Evolutionary conservation across 2,113 vertebrate genomes (phyloP), one percentile per base, ranked within the genome.

Genomic region (Poeciliopsis turrubarensis): DNA sequence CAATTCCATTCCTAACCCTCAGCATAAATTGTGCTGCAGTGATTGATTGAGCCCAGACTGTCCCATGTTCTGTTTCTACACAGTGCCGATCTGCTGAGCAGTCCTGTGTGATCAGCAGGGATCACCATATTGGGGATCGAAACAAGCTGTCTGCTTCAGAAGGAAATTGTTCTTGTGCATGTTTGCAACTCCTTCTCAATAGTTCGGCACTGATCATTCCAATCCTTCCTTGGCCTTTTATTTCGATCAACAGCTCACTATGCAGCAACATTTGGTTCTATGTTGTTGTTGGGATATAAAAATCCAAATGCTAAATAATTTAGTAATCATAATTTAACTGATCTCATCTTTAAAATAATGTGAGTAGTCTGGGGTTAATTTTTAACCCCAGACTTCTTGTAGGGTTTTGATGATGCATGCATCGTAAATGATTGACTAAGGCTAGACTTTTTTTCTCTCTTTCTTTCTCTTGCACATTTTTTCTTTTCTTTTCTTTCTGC

Each of bases 71-170:
- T 60, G 61, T 65, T 78, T 78, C 65, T 39, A 84, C 72, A 64
- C 71, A n/a, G 22, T 61, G 30, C 62, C 41, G 73, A 83, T 87
- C 81, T 76, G 70, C 78, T 78, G 66, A 80, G 72, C 60, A 73
- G 77, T 80, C 81, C 26, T 72, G 88, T 70, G 54, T 68, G 73
- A 70, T 90, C 81, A 91, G 80, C 75, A 77, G 76, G 41, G 25
- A 64, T 41, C 77, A 41, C 57, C 73, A 74, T 54, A 83, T 72
- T 68, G 9, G 68, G 62, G 74, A 87, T 82, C 81, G 75, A 82
- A 88, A 80, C 60, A 70, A 72, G 63, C 83, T 68, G 79, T 60
- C 65, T 85, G 54, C 32, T 34, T 74, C 68, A 41, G 66, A 76
- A 71, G 25, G 54, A 68, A 86, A 89, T 76, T 67, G 63, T 73